Conservation (phyloP, 2,888 invertebrate genomes). For the Leptinotarsa rubiginosa region DNA sequence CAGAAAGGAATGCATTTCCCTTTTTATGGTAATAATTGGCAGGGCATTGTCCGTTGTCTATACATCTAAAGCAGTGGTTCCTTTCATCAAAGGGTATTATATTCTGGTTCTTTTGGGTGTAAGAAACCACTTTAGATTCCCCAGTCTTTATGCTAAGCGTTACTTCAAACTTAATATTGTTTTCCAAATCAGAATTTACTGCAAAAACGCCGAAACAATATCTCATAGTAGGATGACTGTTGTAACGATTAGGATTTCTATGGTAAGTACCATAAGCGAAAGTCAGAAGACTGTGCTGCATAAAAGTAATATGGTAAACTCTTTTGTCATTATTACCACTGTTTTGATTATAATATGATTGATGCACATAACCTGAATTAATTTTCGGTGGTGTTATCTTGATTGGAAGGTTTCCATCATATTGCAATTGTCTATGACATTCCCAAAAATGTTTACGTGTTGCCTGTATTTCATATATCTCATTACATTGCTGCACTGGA, state of each 20-base stretch:
- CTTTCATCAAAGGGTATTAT: slow-evolving; percentile 12
- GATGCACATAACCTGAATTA: no score
- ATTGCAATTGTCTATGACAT: background rate
- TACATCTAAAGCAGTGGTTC: slow-evolving; percentile 12
- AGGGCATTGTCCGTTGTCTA: background rate
- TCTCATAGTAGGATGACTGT: background rate
- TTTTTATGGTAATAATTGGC: slow-evolving; percentile 2
- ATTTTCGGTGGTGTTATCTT: background rate
- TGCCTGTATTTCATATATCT: background rate
- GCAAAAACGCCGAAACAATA: slow-evolving; percentile 6
- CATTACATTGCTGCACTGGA: background rate
- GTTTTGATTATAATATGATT: no score
- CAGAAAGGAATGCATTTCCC: background rate
- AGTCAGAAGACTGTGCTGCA: background rate
- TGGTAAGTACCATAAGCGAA: background rate
- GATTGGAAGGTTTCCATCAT: background rate
- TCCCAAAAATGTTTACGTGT: background rate
- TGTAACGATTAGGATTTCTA: background rate
- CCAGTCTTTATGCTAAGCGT: background rate
- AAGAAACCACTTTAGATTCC: background rate
- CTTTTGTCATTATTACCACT: background rate
- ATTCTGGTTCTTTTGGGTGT: background rate
- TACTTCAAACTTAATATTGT: background rate
- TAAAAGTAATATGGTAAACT: background rate
- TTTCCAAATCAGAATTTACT: background rate